Percentiles rank a stretch among this genome's conserved stretches.
Conservation (phyloP, 2,888 invertebrate genomes). For the Trichopoda pennipes region DNA sequence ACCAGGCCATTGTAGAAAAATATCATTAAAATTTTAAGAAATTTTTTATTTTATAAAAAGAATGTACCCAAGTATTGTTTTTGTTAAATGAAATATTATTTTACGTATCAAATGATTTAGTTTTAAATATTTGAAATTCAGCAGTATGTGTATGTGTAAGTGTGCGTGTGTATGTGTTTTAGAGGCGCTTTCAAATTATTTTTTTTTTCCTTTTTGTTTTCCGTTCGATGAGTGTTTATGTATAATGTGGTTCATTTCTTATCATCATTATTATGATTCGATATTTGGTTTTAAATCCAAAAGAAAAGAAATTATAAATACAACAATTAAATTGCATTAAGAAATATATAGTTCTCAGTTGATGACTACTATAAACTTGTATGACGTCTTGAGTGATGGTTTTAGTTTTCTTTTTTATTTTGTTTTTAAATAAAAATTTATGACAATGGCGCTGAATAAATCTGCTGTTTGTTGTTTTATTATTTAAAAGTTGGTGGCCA, state of each 20-base stretch:
- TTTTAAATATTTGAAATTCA: slow-evolving; percentile 42
- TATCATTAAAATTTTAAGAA: slow-evolving; percentile 54
- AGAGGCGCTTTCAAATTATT: neutral
- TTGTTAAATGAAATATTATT: slow-evolving; percentile 76
- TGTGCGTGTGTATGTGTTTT: slow-evolving; percentile 10
- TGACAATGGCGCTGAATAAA: slow-evolving; percentile 63
- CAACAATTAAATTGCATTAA: slow-evolving; percentile 23
- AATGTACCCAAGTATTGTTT: slow-evolving; percentile 39
- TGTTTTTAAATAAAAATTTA: slow-evolving; percentile 36
- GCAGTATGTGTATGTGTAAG: neutral
- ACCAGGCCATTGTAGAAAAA: slow-evolving; percentile 52
- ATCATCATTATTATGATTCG: slow-evolving; percentile 40
- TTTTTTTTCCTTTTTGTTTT: slow-evolving; percentile 24
- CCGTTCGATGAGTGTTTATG: slow-evolving; percentile 1
- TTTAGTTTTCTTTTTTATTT: no score
- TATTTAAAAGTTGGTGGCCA: slow-evolving; percentile 26
- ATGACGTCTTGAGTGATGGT: slow-evolving; percentile 28
- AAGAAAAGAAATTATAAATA: slow-evolving; percentile 5
- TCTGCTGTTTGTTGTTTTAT: slow-evolving; percentile 28
- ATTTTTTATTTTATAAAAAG: slow-evolving; percentile 6
- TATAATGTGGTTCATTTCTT: slow-evolving; percentile 44
- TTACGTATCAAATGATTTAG: slow-evolving; percentile 80
- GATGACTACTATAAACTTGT: slow-evolving; percentile 40
- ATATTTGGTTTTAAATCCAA: slow-evolving; percentile 17
- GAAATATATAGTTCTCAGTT: slow-evolving; percentile 17